Base-by-base conservation (phyloP, 2,888 invertebrate genomes). In the Melikaiella ostensackeni region DNA sequence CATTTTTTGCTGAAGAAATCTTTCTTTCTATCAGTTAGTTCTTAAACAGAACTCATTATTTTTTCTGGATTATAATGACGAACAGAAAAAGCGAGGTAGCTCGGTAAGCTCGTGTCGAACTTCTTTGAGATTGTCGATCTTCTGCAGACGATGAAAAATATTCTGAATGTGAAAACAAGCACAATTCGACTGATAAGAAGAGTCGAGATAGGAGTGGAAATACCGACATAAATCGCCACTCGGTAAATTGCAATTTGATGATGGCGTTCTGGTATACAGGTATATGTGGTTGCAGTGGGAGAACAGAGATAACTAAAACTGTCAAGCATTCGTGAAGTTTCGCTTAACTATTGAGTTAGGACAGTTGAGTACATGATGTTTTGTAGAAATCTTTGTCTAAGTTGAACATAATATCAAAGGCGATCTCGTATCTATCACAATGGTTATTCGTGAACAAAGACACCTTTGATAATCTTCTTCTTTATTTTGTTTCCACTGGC, bases 121-220 rank as follows among this genome's bases (percentile, higher is more conserved):
- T 70, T 70, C 19, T 66, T 70, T 27, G 30, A 16, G 19, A 70
- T 30, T 50, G 13, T 50, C 70, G 50, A 70, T 70, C 50, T 33
- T 30, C 50, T 19, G 27, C 33, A 70, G 50, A 21, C 9, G 33
- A 11, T 19, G 70, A 70, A 50, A 70, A 66, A 66, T 46, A 70
- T 70, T 50, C 27, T 27, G 2, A 70, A 70, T 70, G 70, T 70
- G 30, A 50, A 70, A 30, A 33, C 50, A 70, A 70, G 50, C 46
- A 30, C 50, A 70, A 30, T 21, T 70, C 11, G 27, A 5, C 11
- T 50, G 70, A 70, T 70, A 70, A 70, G 70, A 70, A 70, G 30
- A 21, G 70, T 50, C 19, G n/a, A 70, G 70, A 70, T 70, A 70
- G 7, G 50, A 70, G 70, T 70, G 6, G 50, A 70, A 70, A 70